Percentiles rank a stretch among this genome's conserved stretches.
Evolutionary conservation across 2,888 invertebrate genomes (phyloP).

Genomic region (Apomyelois bistriatella): DNA sequence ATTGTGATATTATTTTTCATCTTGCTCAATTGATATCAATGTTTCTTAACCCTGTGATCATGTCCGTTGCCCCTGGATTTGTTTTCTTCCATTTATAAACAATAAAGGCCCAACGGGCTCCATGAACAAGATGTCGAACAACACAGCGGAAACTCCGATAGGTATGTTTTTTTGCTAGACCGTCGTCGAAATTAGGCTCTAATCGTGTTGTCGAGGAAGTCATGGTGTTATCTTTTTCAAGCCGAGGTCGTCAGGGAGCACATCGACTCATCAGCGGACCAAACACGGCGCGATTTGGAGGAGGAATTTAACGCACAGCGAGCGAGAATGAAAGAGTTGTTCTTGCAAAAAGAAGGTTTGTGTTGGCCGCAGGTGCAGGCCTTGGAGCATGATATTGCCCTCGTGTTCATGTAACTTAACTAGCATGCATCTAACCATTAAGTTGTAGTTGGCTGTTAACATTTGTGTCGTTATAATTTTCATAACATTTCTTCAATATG

Average conservation of each 20-base stretch:
- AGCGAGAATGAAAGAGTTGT: slow-evolving; percentile 95
- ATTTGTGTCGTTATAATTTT: not conserved
- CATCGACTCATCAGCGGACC: slow-evolving; percentile 43
- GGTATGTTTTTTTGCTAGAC: slow-evolving; percentile 56
- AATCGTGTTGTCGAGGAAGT: slow-evolving; percentile 50
- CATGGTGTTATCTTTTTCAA: slow-evolving; percentile 71
- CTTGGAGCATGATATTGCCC: slow-evolving; percentile 22
- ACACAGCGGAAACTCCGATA: slow-evolving; percentile 47
- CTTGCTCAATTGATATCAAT: not conserved
- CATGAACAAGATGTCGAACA: slow-evolving; percentile 51
- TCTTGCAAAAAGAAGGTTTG: slow-evolving; percentile 95
- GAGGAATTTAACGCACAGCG: slow-evolving; percentile 94
- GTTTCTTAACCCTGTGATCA: slow-evolving; percentile 1
- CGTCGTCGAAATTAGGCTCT: slow-evolving; percentile 32
- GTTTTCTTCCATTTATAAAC: slow-evolving; percentile 17
- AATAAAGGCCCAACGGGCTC: slow-evolving; percentile 16
- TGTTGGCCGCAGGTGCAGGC: slow-evolving; percentile 39
- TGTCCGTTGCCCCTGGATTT: not conserved
- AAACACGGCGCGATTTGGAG: slow-evolving; percentile 80
- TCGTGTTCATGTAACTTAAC: slow-evolving; percentile 19
- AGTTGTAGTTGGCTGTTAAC: slow-evolving; percentile 5
- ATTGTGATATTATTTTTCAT: slow-evolving; percentile 4
- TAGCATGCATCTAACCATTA: slow-evolving; percentile 16
- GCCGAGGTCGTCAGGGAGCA: slow-evolving; percentile 51
- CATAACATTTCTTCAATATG: not conserved